A percentile compares a stretch with the other conserved stretches of the same genome.
These are phyloP conservation scores for Nebria ingens DNA, from an alignment of 1,140 invertebrate species.

Conservation along the genomic window DNA sequence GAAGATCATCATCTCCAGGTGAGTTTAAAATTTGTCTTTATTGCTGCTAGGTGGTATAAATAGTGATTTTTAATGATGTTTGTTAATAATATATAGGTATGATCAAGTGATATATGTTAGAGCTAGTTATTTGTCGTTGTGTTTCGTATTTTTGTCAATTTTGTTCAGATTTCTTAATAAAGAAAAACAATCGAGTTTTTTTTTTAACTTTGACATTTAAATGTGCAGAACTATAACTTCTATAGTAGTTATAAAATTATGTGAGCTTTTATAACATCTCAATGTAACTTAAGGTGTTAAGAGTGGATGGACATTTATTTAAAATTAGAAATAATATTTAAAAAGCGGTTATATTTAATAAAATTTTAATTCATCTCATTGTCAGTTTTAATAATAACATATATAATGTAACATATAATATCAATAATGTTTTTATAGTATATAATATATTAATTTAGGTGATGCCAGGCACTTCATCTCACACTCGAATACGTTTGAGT, in stretches of 20 bases:
- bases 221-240: no score
- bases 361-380: background rate
- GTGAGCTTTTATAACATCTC: no score
- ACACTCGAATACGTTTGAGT: slow-evolving; percentile 68
- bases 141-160: background rate
- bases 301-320: no score
- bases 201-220: no score
- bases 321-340: no score
- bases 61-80: no score
- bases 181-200: slow-evolving; percentile 9
- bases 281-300: no score
- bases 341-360: background rate
- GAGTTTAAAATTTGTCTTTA: slow-evolving; percentile 23
- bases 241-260: no score
- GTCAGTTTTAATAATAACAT: background rate
- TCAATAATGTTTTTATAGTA: background rate
- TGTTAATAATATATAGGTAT: slow-evolving; percentile 1
- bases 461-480: slow-evolving; percentile 83
- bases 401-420: background rate
- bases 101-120: background rate
- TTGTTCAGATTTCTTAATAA: background rate
- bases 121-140: background rate
- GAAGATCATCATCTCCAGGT: slow-evolving; percentile 84
- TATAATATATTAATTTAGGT: slow-evolving; percentile 50
- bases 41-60: no score